Percentiles rank a stretch among this genome's conserved stretches.
These are phyloP conservation scores for Ictidomys tridecemlineatus DNA, from an alignment of 2,113 vertebrate genomes.

Conservation along the genomic window DNA sequence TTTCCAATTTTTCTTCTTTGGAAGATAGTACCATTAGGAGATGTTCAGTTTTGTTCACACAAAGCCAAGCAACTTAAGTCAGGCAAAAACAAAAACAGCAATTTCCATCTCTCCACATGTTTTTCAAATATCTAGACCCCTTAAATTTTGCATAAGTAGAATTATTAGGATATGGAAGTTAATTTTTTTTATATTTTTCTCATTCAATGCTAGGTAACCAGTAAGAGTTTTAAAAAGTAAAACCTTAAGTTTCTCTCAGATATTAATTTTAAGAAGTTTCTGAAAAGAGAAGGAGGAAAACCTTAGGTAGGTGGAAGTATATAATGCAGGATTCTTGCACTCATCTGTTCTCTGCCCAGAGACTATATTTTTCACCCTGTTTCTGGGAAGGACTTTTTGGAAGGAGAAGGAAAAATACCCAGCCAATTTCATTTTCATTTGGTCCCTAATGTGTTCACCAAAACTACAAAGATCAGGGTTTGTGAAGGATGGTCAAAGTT, in stretches of 20 bases:
- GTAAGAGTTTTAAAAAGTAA: background rate
- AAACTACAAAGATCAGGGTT: background rate
- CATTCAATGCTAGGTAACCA: background rate
- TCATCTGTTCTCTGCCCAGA: background rate
- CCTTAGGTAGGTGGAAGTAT: background rate
- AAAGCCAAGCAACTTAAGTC: background rate
- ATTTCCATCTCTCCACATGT: background rate
- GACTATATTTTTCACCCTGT: background rate
- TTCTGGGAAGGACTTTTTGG: background rate
- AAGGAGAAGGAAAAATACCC: background rate
- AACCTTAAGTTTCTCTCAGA: background rate
- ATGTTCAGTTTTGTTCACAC: background rate
- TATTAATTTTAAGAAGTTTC: constrained; percentile 29
- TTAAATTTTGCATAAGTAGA: background rate
- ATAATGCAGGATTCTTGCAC: background rate
- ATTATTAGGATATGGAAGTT: background rate
- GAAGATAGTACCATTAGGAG: background rate
- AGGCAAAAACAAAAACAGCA: background rate
- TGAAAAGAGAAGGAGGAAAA: background rate
- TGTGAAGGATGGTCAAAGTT: background rate
- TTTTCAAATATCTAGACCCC: background rate
- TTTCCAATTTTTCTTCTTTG: background rate
- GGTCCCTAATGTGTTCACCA: background rate
- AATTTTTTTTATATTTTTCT: background rate
- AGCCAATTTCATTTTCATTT: background rate